phyloP scores from a whole-genome alignment of 2,113 vertebrate species.

The Opisthocomus hoazin region DNA sequence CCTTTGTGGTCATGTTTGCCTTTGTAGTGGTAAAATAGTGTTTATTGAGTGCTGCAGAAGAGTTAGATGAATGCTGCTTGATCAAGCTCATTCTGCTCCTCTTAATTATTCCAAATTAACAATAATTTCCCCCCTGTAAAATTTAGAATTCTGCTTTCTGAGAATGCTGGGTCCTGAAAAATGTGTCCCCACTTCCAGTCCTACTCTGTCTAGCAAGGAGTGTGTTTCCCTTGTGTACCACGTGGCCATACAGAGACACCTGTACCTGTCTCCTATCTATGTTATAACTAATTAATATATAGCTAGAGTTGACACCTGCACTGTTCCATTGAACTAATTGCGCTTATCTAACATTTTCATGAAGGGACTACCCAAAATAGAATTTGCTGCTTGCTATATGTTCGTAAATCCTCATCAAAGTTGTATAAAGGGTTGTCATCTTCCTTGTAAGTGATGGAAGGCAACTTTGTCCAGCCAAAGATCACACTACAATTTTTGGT shows the following conservation, averaged over 20 bases:
- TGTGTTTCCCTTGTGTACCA: background rate
- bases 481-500: background rate
- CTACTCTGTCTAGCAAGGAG: background rate
- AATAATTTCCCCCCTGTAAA: fast-evolving
- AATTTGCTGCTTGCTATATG: background rate
- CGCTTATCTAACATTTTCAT: background rate
- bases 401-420: background rate
- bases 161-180: background rate
- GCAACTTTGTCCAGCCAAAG: background rate
- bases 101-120: background rate
- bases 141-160: background rate
- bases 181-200: background rate
- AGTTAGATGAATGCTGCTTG: background rate
- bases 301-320: background rate
- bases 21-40: background rate
- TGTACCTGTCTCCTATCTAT: background rate
- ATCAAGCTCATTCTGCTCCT: background rate
- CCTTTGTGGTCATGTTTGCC: background rate
- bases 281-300: background rate
- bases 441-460: background rate
- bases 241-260: background rate
- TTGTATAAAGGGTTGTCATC: background rate
- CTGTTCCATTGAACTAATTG: background rate
- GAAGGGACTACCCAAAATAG: background rate
- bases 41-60: background rate